Base-by-base conservation (phyloP, 2,797 vertebrate species). In the Phalanger gymnotis region DNA sequence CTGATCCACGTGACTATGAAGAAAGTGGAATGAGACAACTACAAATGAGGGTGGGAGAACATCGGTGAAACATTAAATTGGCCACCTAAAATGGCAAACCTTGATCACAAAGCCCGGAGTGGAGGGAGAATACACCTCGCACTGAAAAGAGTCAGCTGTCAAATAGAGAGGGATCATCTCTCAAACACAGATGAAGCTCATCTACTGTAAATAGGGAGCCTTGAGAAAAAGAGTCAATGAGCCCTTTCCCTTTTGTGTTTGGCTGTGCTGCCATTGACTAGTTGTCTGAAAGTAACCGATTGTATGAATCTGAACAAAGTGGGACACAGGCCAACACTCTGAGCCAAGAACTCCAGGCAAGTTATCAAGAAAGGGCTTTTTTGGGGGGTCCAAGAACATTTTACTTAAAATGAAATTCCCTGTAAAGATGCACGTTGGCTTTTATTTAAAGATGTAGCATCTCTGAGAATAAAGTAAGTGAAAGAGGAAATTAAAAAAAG, bases 401-500 rank as follows among this genome's bases (percentile, higher is more conserved):
- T 98, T 98, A 97, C 97, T 98, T 98, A 96, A 98, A 98, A 98
- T 94, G 94, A 95, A 96, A 97, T 98, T 97, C 94, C 95, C 96
- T 94, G 92, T 98, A 97, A 98, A 98, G 97, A 97, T 96, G 96
- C 57, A 96, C 97, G 90, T 96, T 30, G 87, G 91, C 97, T 95
- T 98, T 98, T 97, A 93, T 98, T 97, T 98, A 96, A 92, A 98
- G 98, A 98, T 90, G 93, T 95, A 97, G 96, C 73, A 81, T 97
- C 95, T 96, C 96, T 40, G 97, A 98, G 97, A 97, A 97, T 96
- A 98, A 98, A 98, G 95, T 95, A 94, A 97, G 98, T 92, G 94
- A 96, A 97, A 97, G 96, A 98, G 98, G 98, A 98, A 98, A 98
- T 98, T 97, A 98, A 98, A 98, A 87, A 96, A 96, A 91, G 97